Conservation (phyloP, 2,113 vertebrate species). For the Lepus timidus region DNA sequence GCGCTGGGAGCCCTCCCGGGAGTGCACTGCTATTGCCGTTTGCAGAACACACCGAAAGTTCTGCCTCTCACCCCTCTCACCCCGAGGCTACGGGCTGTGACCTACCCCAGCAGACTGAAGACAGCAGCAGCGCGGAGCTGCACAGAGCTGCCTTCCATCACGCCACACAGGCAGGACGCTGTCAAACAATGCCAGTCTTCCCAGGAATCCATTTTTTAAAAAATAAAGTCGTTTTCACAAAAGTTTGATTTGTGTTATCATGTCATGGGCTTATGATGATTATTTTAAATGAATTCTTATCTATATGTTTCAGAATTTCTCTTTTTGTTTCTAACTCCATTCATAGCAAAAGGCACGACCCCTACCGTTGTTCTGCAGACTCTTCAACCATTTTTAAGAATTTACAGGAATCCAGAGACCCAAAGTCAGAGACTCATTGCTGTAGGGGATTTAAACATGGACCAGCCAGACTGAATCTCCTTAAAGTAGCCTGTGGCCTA, state of each 20-base stretch:
- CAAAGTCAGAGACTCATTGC: neutral
- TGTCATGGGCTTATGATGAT: neutral
- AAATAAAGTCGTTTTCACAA: neutral
- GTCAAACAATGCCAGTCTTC: neutral
- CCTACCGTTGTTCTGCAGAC: neutral
- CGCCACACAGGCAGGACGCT: neutral
- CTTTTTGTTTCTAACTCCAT: neutral
- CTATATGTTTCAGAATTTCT: neutral
- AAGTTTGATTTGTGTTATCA: neutral
- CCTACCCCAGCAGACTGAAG: rapidly evolving
- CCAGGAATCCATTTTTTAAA: neutral
- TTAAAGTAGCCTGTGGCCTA: neutral
- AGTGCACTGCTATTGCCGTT: neutral
- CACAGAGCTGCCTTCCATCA: neutral
- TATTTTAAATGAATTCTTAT: neutral
- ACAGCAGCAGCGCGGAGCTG: rapidly evolving
- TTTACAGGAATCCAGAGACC: neutral
- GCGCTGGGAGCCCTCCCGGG: neutral
- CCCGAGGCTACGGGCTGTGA: rapidly evolving
- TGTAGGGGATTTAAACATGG: rapidly evolving
- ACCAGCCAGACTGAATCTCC: neutral
- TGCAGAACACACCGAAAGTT: rapidly evolving
- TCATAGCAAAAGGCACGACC: neutral
- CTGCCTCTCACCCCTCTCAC: rapidly evolving
- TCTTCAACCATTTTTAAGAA: neutral